phyloP scores from a whole-genome alignment of 2,113 vertebrate genomes.

The Halichoeres trimaculatus region DNA sequence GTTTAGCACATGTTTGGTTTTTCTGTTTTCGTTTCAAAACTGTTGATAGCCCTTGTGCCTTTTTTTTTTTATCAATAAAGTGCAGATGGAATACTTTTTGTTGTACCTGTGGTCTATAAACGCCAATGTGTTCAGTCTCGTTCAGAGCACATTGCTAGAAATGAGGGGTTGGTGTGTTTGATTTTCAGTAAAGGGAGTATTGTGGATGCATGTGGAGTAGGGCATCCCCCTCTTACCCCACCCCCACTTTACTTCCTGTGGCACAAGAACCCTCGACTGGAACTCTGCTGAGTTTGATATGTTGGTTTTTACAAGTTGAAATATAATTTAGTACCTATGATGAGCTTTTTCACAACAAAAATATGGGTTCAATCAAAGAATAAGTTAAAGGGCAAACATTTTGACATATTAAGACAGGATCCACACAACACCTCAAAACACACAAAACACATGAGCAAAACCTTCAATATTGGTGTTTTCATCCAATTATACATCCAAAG shows the following conservation, averaged over 20 bases:
- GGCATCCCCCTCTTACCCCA: constrained; percentile 20
- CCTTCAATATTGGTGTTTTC: not conserved
- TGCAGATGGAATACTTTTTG: constrained; percentile 1
- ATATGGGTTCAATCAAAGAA: not conserved
- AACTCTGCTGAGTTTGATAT: constrained; percentile 6
- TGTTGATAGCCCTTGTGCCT: not conserved
- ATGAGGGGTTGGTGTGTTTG: constrained; percentile 59
- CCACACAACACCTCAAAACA: not conserved
- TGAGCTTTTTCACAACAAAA: not conserved
- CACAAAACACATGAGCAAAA: not conserved
- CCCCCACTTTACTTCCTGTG: constrained; percentile 68
- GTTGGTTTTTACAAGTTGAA: not conserved
- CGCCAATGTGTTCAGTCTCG: not conserved
- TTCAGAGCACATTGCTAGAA: constrained; percentile 17
- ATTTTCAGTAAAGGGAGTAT: constrained; percentile 75
- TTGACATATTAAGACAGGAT: not conserved
- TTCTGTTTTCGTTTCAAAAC: not conserved
- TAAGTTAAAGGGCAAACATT: not conserved
- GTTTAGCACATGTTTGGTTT: constrained; percentile 1
- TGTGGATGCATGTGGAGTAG: constrained; percentile 60
- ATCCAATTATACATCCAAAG: not conserved
- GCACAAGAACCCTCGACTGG: constrained; percentile 34
- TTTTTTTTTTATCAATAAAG: constrained; percentile 57
- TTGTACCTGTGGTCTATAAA: constrained; percentile 20
- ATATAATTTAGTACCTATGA: not conserved